Base-by-base conservation (phyloP, 2,888 invertebrate genomes). In the Thymelicus sylvestris region DNA sequence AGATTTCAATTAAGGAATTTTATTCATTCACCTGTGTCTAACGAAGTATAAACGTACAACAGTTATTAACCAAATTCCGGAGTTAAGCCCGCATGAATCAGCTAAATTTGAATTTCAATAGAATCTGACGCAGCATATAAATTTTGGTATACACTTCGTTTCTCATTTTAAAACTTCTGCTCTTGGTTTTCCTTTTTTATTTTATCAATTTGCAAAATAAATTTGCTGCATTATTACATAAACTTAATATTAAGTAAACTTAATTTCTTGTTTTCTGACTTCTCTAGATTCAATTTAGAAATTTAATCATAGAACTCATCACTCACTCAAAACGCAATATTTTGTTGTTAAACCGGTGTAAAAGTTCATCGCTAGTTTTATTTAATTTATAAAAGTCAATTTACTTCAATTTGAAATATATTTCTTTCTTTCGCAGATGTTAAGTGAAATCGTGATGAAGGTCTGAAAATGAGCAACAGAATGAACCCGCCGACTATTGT, bases 341-440 rank as follows among this genome's bases (percentile, higher is more conserved):
- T 52, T 67, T 55, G n/a, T 31, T 52, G n/a, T 31, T 24, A 39
- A 48, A 57, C n/a, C 12, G 41, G 41, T 13, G 62, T 24, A 7
- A 19, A 64, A 57, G 13, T 47, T 63, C 55, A 52, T 59, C 6
- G 19, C 39, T 24, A 39, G 6, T 57, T 48, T 57, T 39, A 64
- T 59, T 10, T 48, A 39, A 39, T 63, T 59, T 50, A 48, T 50
- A 31, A n/a, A 38, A 38, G 8, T 31, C 12, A 39, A 59, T 59
- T 2, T 41, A 8, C 7, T 10, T n/a, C 41, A 39, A n/a, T 5
- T 60, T 65, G 59, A 39, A 60, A 65, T 52, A 50, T 44, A 44
- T 62, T 72, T 38, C 44, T 71, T 69, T 74, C 85, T 81, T 81
- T 90, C 88, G 52, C 91, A 92, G 92, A 89, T 90, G 84, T 57